These are phyloP conservation scores for Toxonevra muliebris DNA, from an alignment of 2,888 invertebrate genomes.

Conservation along the genomic window DNA sequence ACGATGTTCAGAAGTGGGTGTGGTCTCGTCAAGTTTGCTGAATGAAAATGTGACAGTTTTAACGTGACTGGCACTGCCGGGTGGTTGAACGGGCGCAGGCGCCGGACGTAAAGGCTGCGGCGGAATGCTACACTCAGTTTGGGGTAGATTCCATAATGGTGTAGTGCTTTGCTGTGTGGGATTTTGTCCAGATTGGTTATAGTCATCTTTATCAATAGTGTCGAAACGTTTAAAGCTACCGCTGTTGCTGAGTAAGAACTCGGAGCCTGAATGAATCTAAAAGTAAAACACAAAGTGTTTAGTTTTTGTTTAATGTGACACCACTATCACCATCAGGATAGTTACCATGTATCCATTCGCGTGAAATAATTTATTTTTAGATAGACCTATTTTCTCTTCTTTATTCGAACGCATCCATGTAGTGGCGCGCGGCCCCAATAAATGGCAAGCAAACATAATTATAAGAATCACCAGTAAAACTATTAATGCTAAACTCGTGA, in stretches of 20 bases:
- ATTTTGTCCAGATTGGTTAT: conserved; percentile 65
- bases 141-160: conserved; percentile 63
- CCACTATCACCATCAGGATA: conserved; percentile 29
- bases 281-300: not conserved
- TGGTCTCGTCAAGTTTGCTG: conserved; percentile 37
- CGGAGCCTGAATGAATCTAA: conserved; percentile 73
- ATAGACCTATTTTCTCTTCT: conserved; percentile 65
- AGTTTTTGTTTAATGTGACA: not conserved
- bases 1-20: not conserved
- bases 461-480: conserved; percentile 58
- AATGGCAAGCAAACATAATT: conserved; percentile 59
- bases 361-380: conserved; percentile 68
- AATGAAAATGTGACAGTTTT: conserved; percentile 58
- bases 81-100: conserved; percentile 61
- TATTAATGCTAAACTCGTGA: conserved; percentile 58
- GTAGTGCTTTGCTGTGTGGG: conserved; percentile 48
- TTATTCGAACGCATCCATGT: conserved; percentile 64
- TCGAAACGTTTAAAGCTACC: conserved; percentile 75
- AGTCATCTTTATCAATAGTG: conserved; percentile 69
- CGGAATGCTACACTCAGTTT: conserved; percentile 66
- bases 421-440: conserved; percentile 59
- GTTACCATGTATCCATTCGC: conserved; percentile 75
- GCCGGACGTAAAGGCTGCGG: conserved; percentile 75
- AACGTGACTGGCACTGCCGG: conserved; percentile 44
- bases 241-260: conserved; percentile 70